Percentiles rank a stretch among this genome's conserved stretches.
Evolutionary conservation across 2,888 invertebrate species (phyloP).

Genomic region (Limnephilus marmoratus): DNA sequence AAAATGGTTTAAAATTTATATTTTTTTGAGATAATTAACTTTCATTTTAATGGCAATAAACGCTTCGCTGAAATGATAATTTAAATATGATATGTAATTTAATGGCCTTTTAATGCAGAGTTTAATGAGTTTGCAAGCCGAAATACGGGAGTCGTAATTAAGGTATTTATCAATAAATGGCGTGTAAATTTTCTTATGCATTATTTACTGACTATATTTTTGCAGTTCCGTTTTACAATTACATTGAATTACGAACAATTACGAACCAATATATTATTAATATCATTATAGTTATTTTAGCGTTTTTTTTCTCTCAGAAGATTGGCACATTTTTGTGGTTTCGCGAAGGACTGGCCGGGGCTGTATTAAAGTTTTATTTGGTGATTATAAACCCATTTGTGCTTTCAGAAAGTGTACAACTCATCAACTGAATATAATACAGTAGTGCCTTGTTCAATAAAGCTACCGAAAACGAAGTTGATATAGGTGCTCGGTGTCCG

Average conservation of each 20-base stretch:
- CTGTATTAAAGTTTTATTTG: neutral
- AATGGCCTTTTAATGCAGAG: neutral
- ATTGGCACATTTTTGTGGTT: neutral
- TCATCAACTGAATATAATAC: neutral
- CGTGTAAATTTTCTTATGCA: neutral
- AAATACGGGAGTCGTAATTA: neutral
- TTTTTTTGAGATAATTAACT: neutral
- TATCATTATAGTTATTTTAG: too few species aligned
- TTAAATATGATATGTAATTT: neutral
- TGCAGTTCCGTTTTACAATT: neutral
- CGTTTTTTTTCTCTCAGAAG: too few species aligned
- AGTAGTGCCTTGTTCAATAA: neutral
- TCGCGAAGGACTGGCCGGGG: neutral
- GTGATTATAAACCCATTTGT: neutral
- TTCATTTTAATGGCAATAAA: neutral
- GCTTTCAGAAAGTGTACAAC: neutral
- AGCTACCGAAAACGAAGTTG: neutral
- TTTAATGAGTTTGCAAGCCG: neutral
- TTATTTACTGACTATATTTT: too few species aligned
- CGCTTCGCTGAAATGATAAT: neutral
- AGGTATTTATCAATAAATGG: neutral
- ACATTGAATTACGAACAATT: neutral
- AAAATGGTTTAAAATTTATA: too few species aligned
- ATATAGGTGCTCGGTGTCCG: neutral
- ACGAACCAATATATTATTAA: neutral